Evolutionary conservation across 2,113 vertebrate genomes (phyloP), one percentile per base, ranked within the genome.

Genomic region (Oreochromis aureus): DNA sequence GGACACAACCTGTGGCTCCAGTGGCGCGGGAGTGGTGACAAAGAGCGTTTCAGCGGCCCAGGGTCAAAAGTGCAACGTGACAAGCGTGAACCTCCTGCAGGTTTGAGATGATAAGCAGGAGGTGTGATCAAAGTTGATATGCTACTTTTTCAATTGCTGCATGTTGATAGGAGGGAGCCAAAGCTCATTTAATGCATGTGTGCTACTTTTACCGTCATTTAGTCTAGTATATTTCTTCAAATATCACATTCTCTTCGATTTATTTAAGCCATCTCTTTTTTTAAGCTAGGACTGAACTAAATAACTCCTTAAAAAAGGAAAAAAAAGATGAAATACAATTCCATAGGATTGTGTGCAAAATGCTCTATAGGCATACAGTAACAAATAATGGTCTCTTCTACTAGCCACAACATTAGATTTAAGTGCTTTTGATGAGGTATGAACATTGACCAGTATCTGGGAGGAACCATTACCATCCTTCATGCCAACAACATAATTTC

Each of bases 311-410:
- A 82, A 79, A 73, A 89, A 86, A 85, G 16, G 27, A 22, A 76
- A 76, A 71, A 85, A 81, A 84, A 79, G 81, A 92, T 89, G 87
- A 91, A 76, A 95, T 95, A 95, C 94, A 95, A 94, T 96, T 95
- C 91, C 93, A 95, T 94, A 93, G 94, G 92, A 93, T 91, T 94
- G 93, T 95, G 95, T 96, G 95, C 95, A 96, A 96, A 95, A 93
- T 91, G 91, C 93, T 94, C 86, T 89, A 44, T 84, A 89, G 92
- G 85, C 84, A 93, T 92, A 90, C 63, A 89, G 56, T 91, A 90
- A 92, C 53, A 91, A 94, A 90, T 82, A 93, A 93, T 48, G 85
- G 88, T 89, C 88, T 92, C 82, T 87, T 86, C 81, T 63, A 89
- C 85, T 32, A 88, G 89, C 92, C 92, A 84, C 91, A 59, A 63